Evolutionary conservation across 1,140 invertebrate species (phyloP), one percentile per base, ranked within the genome.

Genomic region (Notospermus geniculatus): DNA sequence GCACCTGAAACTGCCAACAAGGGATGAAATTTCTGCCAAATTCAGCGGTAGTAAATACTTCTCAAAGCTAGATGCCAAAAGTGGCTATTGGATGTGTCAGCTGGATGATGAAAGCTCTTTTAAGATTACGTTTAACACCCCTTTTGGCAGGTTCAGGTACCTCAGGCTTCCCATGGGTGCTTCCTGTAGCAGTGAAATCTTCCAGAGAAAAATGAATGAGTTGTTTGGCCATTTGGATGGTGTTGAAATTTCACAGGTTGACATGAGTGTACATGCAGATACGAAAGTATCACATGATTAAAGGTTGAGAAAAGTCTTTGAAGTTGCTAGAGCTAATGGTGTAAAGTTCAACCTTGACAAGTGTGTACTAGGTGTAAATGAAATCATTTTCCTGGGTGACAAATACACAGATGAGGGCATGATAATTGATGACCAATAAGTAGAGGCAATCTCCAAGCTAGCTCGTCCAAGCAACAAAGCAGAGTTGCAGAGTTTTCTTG

Each of bases 1-100:
- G 50, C 62, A 69, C 32, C 60, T 58, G 50, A 61, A 60, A 30
- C 41, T 65, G 23, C 67, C 59, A 28, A 69, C 67, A 1, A 28
- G 54, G 46, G 66, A 68, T 36, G 63, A 65, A 19, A 65, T 64
- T 30, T 36, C 28, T 19, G 46, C 46, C 9, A 50, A 50, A 27
- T 50, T 50, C n/a, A 27, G 19, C n/a, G 46, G 46, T 27, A 50
- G 46, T n/a, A 50, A 27, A 50, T 50, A 50, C n/a, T 50, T 50
- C 25, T 50, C 46, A 5, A 50, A 50, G n/a, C n/a, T 50, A 50
- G 46, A 50, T 50, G 46, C 46, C 4, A 19, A 27, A 23, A 50
- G n/a, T 50, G 46, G 46, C 25, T 50, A 50, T n/a, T 50, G 46
- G 46, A 19, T 23, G 25, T 27, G n/a, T 9, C 46, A 50, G 25